Evolutionary conservation across 2,888 invertebrate species (phyloP).

Genomic region (Cecidostiba fungosa): DNA sequence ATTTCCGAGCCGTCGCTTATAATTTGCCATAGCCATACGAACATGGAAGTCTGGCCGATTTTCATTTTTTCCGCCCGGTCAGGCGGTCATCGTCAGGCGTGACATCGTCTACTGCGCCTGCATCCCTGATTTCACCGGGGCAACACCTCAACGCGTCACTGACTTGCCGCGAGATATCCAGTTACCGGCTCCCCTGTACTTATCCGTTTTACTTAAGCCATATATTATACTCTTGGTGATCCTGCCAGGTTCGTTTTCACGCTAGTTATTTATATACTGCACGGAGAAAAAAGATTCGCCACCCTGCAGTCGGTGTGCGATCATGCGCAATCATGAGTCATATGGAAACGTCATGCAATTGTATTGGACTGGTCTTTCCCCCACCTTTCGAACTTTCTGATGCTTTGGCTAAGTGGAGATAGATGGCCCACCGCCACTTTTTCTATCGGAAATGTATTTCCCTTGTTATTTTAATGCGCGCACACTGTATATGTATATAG

Average conservation of each 20-base stretch:
- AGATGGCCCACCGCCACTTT: too few species aligned
- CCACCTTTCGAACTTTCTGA: too few species aligned
- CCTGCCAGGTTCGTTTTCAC: not conserved
- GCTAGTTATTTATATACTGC: not conserved
- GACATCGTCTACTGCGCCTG: not conserved
- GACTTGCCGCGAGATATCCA: constrained; percentile 28
- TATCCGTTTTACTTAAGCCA: constrained; percentile 6
- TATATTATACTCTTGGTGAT: not conserved
- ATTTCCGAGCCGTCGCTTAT: not conserved
- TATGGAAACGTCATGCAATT: too few species aligned
- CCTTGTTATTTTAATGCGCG: too few species aligned
- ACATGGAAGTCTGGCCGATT: not conserved
- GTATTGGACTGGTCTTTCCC: too few species aligned
- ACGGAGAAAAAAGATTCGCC: too few species aligned
- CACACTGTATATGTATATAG: too few species aligned
- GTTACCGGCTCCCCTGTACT: constrained; percentile 31
- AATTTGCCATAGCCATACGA: too few species aligned
- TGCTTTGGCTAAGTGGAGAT: too few species aligned
- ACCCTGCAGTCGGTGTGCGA: too few species aligned
- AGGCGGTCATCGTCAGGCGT: not conserved
- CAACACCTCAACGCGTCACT: not conserved
- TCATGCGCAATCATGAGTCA: too few species aligned
- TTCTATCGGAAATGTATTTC: too few species aligned
- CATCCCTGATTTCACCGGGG: not conserved
- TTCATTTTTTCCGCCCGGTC: not conserved